phyloP scores from a whole-genome alignment of 2,113 vertebrate genomes.

The Talpa occidentalis region DNA sequence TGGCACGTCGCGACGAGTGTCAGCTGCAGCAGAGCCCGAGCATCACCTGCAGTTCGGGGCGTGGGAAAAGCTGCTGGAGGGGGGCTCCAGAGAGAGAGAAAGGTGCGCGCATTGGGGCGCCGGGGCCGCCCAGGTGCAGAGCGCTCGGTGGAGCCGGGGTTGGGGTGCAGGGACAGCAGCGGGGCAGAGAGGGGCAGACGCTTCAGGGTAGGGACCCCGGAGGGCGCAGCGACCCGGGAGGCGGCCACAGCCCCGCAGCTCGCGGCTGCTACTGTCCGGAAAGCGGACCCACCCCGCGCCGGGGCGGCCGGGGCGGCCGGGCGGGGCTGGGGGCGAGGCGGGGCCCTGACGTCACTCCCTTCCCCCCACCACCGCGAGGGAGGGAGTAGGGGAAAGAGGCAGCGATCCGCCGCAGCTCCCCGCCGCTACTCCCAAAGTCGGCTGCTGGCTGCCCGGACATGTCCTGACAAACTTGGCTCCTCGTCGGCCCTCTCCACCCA shows the following conservation, averaged over 20 bases:
- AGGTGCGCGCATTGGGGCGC: neutral
- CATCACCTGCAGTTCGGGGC: conserved; percentile 65
- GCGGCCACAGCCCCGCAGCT: neutral
- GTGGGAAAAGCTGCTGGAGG: conserved; percentile 43
- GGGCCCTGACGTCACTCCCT: conserved; percentile 79
- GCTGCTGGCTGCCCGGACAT: conserved; percentile 83
- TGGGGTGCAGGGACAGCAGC: neutral
- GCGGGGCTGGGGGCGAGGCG: conserved; percentile 62
- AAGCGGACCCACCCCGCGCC: conserved; percentile 34
- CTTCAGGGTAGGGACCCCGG: neutral
- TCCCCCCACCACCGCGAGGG: conserved; percentile 60
- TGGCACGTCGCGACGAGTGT: conserved; percentile 21
- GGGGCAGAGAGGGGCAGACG: neutral
- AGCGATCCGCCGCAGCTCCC: conserved; percentile 74
- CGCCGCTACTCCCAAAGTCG: conserved; percentile 77
- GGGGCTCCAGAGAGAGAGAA: neutral
- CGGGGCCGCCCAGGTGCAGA: neutral
- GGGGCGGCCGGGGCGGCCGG: neutral
- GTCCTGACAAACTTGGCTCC: conserved; percentile 84
- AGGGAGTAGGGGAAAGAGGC: conserved; percentile 57
- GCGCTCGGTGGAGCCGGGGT: neutral
- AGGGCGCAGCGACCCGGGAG: neutral
- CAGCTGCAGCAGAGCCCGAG: conserved; percentile 50
- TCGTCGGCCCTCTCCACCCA: neutral
- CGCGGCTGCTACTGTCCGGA: neutral